These are phyloP conservation scores for Habroteleia sp. DNA, from an alignment of 2,888 invertebrate species.

Conservation along the genomic window DNA sequence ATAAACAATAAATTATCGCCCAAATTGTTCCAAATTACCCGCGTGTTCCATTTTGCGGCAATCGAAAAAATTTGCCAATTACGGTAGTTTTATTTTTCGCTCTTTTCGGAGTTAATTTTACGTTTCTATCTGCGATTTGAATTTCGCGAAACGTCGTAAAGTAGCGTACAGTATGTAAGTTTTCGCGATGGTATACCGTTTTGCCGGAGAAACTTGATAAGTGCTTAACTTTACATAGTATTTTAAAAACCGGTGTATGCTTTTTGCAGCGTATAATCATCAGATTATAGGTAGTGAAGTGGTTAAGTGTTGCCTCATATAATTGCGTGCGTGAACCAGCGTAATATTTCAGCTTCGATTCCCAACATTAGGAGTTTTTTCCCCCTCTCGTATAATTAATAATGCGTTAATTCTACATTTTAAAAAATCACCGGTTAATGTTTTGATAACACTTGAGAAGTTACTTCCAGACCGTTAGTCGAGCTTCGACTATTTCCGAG, in stretches of 20 bases:
- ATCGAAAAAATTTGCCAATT: too few relatives aligned
- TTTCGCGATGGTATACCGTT: constrained; percentile 14
- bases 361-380: constrained; percentile 48
- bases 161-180: constrained; percentile 10
- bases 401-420: constrained; percentile 55
- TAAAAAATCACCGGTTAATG: constrained; percentile 45
- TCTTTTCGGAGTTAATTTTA: not conserved
- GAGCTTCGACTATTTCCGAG: constrained; percentile 22
- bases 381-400: constrained; percentile 47
- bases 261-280: constrained; percentile 53
- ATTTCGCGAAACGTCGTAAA: constrained; percentile 18
- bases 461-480: constrained; percentile 30
- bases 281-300: constrained; percentile 56
- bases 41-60: too few relatives aligned
- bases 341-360: constrained; percentile 56
- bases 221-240: constrained; percentile 31
- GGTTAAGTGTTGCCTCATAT: constrained; percentile 41
- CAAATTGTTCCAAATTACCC: too few relatives aligned
- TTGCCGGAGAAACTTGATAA: constrained; percentile 35
- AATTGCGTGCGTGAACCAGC: constrained; percentile 52
- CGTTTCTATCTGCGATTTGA: constrained; percentile 1
- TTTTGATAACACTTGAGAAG: constrained; percentile 50
- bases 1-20: too few relatives aligned
- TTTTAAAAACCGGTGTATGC: constrained; percentile 48
- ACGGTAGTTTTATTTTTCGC: too few relatives aligned